These are phyloP conservation scores for Prochilodus magdalenae DNA, from an alignment of 2,113 vertebrate species.

Conservation along the genomic window DNA sequence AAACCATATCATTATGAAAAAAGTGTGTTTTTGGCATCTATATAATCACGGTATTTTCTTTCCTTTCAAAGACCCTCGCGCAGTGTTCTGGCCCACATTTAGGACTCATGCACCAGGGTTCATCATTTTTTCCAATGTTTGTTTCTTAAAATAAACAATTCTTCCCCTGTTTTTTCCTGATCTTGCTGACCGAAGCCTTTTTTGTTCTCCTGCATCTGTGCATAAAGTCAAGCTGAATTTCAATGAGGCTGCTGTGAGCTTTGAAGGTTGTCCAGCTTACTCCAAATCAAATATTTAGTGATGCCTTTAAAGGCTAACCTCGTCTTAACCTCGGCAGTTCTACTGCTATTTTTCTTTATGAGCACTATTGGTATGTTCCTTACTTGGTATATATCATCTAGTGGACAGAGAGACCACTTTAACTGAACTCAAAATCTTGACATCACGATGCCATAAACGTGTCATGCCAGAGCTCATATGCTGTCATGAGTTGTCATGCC, in stretches of 20 bases:
- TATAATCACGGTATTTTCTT: neutral
- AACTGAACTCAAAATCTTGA: too few relatives aligned
- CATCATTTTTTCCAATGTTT: slow-evolving; percentile 3
- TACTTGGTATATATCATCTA: neutral
- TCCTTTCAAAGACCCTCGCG: neutral
- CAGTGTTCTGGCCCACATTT: neutral
- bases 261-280: slow-evolving; percentile 44
- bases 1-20: neutral
- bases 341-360: slow-evolving; percentile 6
- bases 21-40: neutral
- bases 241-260: slow-evolving; percentile 42
- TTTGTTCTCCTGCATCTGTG: slow-evolving; percentile 29
- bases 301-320: slow-evolving; percentile 36
- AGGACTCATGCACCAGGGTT: neutral
- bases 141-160: slow-evolving; percentile 15
- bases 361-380: neutral
- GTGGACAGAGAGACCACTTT: neutral
- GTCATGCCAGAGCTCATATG: too few relatives aligned
- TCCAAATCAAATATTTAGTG: slow-evolving; percentile 55
- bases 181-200: slow-evolving; percentile 43
- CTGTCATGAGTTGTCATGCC: too few relatives aligned
- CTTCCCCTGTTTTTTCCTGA: neutral
- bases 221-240: slow-evolving; percentile 49
- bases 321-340: slow-evolving; percentile 25
- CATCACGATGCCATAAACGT: too few relatives aligned